Percentiles rank a stretch among this genome's conserved stretches.
Evolutionary conservation across 2,797 vertebrate genomes (phyloP).

Genomic region (Otolemur crassicaudatus): DNA sequence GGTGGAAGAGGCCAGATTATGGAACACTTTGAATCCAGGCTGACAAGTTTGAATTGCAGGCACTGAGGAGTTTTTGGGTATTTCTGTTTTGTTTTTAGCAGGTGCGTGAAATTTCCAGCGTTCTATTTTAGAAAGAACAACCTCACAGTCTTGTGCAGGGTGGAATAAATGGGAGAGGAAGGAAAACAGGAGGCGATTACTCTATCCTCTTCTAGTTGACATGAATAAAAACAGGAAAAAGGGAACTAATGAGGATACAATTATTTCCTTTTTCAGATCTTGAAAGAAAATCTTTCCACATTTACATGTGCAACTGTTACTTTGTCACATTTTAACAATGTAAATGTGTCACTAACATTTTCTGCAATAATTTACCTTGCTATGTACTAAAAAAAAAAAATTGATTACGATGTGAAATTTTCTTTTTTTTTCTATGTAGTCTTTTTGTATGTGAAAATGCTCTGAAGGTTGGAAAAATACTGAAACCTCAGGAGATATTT

Average conservation of each 20-base stretch:
- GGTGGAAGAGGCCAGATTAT: not conserved
- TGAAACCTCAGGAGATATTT: not conserved
- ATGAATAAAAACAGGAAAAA: not conserved
- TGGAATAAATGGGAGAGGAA: not conserved
- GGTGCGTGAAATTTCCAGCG: not conserved
- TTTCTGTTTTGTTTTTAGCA: not conserved
- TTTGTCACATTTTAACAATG: conserved; percentile 44
- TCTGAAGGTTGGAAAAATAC: not conserved
- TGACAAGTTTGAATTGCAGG: not conserved
- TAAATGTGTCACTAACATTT: conserved; percentile 13
- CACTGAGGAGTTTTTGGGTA: not conserved
- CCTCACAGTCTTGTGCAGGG: not conserved
- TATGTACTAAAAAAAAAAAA: not conserved
- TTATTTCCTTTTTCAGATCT: not conserved
- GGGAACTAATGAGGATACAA: not conserved
- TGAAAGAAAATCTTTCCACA: conserved; percentile 57
- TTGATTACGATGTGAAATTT: not conserved
- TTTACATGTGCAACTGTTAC: not conserved
- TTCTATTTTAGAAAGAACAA: conserved; percentile 31
- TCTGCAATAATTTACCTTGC: conserved; percentile 25
- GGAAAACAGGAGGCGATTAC: not conserved
- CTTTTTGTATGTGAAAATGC: not conserved
- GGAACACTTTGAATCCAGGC: not conserved
- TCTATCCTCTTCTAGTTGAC: not conserved
- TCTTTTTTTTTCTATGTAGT: not conserved